phyloP scores from a whole-genome alignment of 92 coral and sea anemone genomes.

The Bergia sp. region DNA sequence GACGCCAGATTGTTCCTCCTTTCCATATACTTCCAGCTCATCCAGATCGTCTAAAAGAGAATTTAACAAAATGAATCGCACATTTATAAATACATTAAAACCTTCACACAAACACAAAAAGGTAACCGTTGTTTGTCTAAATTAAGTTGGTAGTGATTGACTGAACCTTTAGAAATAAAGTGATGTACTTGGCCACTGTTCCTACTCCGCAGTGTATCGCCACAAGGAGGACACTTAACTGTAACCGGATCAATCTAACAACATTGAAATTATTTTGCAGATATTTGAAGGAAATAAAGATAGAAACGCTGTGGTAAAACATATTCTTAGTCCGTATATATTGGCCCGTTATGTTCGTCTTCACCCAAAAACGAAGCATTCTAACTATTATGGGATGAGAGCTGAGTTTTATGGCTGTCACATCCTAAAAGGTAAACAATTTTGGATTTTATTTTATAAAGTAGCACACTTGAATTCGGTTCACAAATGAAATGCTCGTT shows the following conservation, averaged over 20 bases:
- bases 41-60: constrained; percentile 85
- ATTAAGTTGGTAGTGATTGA: too few species aligned
- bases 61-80: not conserved
- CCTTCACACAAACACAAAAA: too few species aligned
- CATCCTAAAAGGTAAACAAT: not conserved
- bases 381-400: not conserved
- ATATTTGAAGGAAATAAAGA: constrained; percentile 16
- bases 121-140: too few species aligned
- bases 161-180: too few species aligned
- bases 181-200: too few species aligned
- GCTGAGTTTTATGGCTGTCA: not conserved
- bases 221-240: too few species aligned
- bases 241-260: too few species aligned
- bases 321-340: constrained; percentile 3
- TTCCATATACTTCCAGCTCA: constrained; percentile 96
- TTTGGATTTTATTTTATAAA: too few species aligned
- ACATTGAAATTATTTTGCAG: not conserved
- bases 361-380: not conserved
- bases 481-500: too few species aligned
- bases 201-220: too few species aligned
- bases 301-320: constrained; percentile 8
- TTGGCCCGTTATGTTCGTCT: constrained; percentile 8
- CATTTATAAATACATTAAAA: too few species aligned
- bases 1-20: constrained; percentile 46
- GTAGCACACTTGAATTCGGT: too few species aligned